Evolutionary conservation across 2,888 invertebrate genomes (phyloP).

Genomic region (Caenorhabditis sp.): DNA sequence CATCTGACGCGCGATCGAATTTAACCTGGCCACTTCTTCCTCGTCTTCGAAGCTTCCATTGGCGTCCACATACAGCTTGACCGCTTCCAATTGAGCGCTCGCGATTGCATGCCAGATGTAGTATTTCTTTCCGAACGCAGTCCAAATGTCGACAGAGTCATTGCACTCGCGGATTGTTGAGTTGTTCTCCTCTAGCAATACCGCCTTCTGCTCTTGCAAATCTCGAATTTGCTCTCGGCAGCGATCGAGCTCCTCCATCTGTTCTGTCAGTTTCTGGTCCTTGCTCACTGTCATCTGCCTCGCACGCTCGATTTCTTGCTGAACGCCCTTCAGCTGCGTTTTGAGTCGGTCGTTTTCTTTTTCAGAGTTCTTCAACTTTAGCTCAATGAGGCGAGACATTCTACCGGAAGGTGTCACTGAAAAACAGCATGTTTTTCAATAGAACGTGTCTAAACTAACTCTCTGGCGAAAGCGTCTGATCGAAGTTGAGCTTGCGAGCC

Average conservation of each 20-base stretch:
- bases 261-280: conserved; percentile 13
- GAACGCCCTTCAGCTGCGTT: conserved; percentile 4
- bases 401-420: too few species aligned
- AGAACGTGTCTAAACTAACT: background rate
- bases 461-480: conserved; percentile 44
- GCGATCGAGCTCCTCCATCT: conserved; percentile 8
- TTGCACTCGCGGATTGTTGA: conserved; percentile 3
- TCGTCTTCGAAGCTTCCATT: conserved; percentile 33
- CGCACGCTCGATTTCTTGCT: conserved; percentile 14
- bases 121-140: conserved; percentile 45
- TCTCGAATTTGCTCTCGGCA: conserved; percentile 4
- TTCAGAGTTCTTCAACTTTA: too few species aligned
- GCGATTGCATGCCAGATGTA: conserved; percentile 57
- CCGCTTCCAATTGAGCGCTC: conserved; percentile 36
- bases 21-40: conserved; percentile 18
- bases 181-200: background rate
- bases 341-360: too few species aligned
- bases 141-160: conserved; percentile 29
- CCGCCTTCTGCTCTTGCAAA: conserved; percentile 7
- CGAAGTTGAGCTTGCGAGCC: conserved; percentile 46
- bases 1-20: conserved; percentile 7
- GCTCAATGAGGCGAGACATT: background rate
- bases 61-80: conserved; percentile 18
- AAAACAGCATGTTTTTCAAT: too few species aligned
- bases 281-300: conserved; percentile 13